A percentile compares a stretch with the other conserved stretches of the same genome.
Evolutionary conservation across 2,888 invertebrate genomes (phyloP).

Genomic region (Eretmocerus hayati): DNA sequence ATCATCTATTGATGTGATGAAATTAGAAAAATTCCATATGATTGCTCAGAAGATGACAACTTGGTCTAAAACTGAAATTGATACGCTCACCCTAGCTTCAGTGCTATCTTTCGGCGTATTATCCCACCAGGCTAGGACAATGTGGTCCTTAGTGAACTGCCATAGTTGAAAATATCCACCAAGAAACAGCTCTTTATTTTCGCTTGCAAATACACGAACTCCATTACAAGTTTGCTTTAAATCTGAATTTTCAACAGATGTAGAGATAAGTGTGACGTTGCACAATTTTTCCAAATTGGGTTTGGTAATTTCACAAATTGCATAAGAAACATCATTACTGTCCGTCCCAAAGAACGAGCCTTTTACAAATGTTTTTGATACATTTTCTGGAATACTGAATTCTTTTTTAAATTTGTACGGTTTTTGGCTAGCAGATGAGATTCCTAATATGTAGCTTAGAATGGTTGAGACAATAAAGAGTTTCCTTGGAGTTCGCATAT

Average conservation of each 20-base stretch:
- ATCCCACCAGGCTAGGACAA: constrained; percentile 7
- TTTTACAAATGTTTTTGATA: constrained; percentile 1
- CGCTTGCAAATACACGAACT: constrained; percentile 1
- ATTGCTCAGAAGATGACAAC: no score
- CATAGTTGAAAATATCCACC: constrained; percentile 10
- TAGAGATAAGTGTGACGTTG: not conserved
- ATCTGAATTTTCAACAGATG: not conserved
- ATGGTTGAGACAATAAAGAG: not conserved
- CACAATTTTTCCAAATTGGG: constrained; percentile 3
- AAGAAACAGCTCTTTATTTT: constrained; percentile 6
- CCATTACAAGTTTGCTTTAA: constrained; percentile 3
- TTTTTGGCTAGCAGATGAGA: no score
- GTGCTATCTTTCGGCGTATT: not conserved
- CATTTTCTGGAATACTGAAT: no score
- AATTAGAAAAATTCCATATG: no score
- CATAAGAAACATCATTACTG: not conserved
- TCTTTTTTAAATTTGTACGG: no score
- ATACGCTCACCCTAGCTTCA: not conserved
- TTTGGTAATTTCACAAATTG: constrained; percentile 4
- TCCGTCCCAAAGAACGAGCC: constrained; percentile 8
- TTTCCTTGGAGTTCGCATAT: not conserved
- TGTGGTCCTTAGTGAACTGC: not conserved
- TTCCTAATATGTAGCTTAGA: no score
- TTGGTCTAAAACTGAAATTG: no score
- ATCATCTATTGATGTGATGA: no score